Evolutionary conservation across 2,797 vertebrate species (phyloP), one percentile per base, ranked within the genome.

Genomic region (Lophotriccus pileatus): DNA sequence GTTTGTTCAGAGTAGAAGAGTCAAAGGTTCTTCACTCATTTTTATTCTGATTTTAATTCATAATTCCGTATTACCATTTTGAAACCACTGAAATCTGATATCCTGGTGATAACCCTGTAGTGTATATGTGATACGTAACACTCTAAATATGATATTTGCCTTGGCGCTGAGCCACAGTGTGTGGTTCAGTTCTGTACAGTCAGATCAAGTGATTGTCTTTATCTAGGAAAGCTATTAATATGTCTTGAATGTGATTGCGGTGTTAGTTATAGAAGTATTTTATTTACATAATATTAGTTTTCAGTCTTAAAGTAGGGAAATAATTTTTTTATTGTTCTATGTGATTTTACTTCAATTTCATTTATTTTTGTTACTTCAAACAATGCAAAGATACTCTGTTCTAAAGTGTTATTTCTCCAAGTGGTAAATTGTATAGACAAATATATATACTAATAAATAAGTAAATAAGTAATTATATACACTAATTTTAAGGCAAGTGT

Each of bases 11-110:
- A 43, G 53, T 39, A 43, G 6, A 7, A 30, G 34, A 72, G 46
- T 73, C 77, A 89, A 78, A 89, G 43, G 66, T 60, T 78, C 37
- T 75, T 84, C 43, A 50, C 55, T 82, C 41, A 17, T 84, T 93
- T 91, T 78, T 69, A 83, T 66, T 83, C 56, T 76, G 78, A 67
- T 82, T 94, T 89, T 92, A 73, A 73, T 95, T 95, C 67, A 25
- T 80, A 83, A 91, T 84, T 87, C 70, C n/a, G 19, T 62, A 79
- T 73, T 73, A 10, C 43, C 20, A 36, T 84, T 78, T 76, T 84
- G 46, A 85, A 84, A 77, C 19, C 17, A 50, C 27, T 32, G 50
- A 89, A 72, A 86, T 50, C 55, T 87, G 89, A 58, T 89, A 84
- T n/a, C 10, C 30, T 87, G 63, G 7, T 83, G 75, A 85, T 94